Conservation (phyloP, 2,888 invertebrate species). For the Parthenolecanium corni region DNA sequence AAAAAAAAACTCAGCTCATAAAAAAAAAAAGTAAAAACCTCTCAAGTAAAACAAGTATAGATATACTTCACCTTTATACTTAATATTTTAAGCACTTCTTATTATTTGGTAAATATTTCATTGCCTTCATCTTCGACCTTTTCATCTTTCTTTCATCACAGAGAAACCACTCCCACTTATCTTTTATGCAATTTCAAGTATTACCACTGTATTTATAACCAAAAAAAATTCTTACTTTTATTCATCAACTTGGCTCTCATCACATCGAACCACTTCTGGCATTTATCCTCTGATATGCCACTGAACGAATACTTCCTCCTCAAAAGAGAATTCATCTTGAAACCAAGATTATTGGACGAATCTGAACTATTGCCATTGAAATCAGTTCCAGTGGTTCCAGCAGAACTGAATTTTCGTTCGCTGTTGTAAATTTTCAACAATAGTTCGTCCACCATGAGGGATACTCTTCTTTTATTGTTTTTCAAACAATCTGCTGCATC, state of each 20-base stretch:
- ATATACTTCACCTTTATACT: too few species aligned
- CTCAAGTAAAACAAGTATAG: too few species aligned
- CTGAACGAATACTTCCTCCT: constrained; percentile 6
- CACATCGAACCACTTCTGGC: constrained; percentile 5
- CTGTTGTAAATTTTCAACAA: constrained; percentile 21
- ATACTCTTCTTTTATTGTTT: constrained; percentile 11
- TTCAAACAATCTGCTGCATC: background rate
- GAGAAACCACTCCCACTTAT: too few species aligned
- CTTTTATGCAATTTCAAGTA: too few species aligned
- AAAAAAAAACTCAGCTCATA: too few species aligned
- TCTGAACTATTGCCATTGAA: constrained; percentile 13
- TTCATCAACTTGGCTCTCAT: constrained; percentile 17
- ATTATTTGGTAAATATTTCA: too few species aligned
- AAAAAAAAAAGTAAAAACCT: too few species aligned
- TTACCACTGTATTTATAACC: too few species aligned
- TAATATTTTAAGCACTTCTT: too few species aligned
- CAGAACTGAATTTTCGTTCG: constrained; percentile 5
- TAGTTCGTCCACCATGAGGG: constrained; percentile 18
- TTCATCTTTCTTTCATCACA: too few species aligned
- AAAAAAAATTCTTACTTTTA: constrained; percentile 12
- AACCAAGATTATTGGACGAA: constrained; percentile 5
- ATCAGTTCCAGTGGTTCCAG: constrained; percentile 5
- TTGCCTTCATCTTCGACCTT: too few species aligned
- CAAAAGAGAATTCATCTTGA: background rate
- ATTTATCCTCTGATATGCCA: constrained; percentile 19